Base-by-base conservation (phyloP, 2,113 vertebrate species). In the Onychostoma macrolepis region DNA sequence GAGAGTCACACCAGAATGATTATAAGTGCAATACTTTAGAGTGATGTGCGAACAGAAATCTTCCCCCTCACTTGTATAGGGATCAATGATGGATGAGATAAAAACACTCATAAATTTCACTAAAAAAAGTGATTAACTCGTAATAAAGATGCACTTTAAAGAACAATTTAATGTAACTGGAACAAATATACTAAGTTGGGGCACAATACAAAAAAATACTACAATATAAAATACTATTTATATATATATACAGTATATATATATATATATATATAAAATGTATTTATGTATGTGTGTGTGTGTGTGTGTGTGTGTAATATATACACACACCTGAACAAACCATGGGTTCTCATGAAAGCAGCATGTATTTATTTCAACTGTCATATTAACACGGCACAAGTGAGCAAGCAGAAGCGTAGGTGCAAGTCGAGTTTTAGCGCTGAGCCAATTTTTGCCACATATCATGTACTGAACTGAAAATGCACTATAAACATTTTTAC, bases 1-100 rank as follows among this genome's bases (percentile, higher is more conserved):
- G 63, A 83, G 72, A 87, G 86, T 61, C 86, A 65, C 80, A 80
- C 76, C 63, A 53, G 79, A 83, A 87, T 83, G 80, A 84, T 87
- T 83, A 87, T 77, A 87, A 83, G 86, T 83, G 86, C 72, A 83
- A 69, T 56, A 76, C 72, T 83, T 77, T 26, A 74, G 65, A 87
- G 50, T 43, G 28, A 65, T 74, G 78, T 74, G 71, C 82, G 56
- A 45, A 87, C 41, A 67, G 11, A 82, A 76, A 77, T 56, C 72
- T 67, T 67, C 21, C 67, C 50, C 71, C n/a, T 53, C 78, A 30
- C 38, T 45, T 75, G 19, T 43, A n/a, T 43, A 30, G 75, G 5
- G 71, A 56, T 30, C 41, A 74, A 19, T 43, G 17, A 58, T 21
- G 28, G 7, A 78, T 17, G 36, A 78, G 48, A 30, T 53, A 65